These are phyloP conservation scores for Malacoraja senta DNA, from an alignment of 2,797 vertebrate species.

Conservation along the genomic window DNA sequence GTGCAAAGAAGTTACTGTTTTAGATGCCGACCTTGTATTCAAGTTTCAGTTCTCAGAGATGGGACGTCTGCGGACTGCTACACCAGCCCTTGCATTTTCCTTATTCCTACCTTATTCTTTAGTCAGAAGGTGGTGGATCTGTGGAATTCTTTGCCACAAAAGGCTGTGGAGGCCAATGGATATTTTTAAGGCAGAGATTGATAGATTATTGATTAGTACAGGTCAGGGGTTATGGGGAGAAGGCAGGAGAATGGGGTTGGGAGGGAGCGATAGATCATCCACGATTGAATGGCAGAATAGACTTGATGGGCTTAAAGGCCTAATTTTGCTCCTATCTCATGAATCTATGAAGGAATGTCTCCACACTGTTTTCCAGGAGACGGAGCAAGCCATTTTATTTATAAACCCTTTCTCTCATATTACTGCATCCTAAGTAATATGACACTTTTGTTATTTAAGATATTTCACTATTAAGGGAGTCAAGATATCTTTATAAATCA, in stretches of 20 bases:
- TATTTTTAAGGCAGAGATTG: no score
- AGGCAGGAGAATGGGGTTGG: no score
- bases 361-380: neutral
- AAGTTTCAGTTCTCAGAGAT: neutral
- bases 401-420: neutral
- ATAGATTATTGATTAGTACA: no score
- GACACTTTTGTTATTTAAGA: neutral
- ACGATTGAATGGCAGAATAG: no score
- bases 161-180: no score
- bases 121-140: no score
- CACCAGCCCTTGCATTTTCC: neutral
- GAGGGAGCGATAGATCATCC: no score
- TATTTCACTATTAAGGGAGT: neutral
- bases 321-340: no score
- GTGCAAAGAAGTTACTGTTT: neutral
- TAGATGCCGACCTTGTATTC: neutral
- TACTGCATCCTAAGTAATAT: neutral
- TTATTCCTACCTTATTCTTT: no score
- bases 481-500: neutral
- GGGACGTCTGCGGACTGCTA: neutral
- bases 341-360: neutral
- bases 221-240: no score
- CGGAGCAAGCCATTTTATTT: neutral
- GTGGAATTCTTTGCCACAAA: no score
- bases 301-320: no score